A percentile compares a stretch with the other conserved stretches of the same genome.
Conservation (phyloP, 2,888 invertebrate species). For the Orchesella flavescens region DNA sequence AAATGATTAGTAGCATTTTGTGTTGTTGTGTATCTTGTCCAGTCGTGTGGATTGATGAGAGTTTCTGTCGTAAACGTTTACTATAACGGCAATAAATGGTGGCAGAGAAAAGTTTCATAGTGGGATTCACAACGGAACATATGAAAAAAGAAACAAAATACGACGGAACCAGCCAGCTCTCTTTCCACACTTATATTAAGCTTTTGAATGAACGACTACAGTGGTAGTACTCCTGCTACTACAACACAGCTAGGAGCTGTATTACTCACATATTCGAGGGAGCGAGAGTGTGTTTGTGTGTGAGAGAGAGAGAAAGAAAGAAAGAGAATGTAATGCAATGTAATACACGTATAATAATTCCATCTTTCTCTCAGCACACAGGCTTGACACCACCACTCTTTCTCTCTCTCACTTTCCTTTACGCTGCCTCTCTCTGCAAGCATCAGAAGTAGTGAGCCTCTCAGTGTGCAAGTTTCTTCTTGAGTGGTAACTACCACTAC, state of each 20-base stretch:
- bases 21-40: slow-evolving; percentile 12
- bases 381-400: slow-evolving; percentile 13
- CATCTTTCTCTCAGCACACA: slow-evolving; percentile 18
- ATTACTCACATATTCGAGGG: slow-evolving; percentile 5
- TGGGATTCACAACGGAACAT: too few species aligned
- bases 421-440: slow-evolving; percentile 6
- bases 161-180: not conserved
- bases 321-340: not conserved
- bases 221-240: too few species aligned
- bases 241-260: not conserved
- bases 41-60: slow-evolving; percentile 21
- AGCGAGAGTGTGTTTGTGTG: not conserved
- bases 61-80: not conserved
- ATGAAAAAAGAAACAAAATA: not conserved
- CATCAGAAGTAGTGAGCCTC: slow-evolving; percentile 28
- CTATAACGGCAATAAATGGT: slow-evolving; percentile 4
- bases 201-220: too few species aligned
- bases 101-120: too few species aligned
- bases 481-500: slow-evolving; percentile 44
- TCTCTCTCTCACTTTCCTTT: slow-evolving; percentile 24
- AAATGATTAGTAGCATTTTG: slow-evolving; percentile 42
- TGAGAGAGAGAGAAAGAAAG: slow-evolving; percentile 16
- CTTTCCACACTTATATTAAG: not conserved
- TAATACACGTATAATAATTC: slow-evolving; percentile 14
- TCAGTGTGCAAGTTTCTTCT: slow-evolving; percentile 57